These are phyloP conservation scores for Circaetus gallicus DNA, from an alignment of 2,113 vertebrate genomes.

Conservation along the genomic window DNA sequence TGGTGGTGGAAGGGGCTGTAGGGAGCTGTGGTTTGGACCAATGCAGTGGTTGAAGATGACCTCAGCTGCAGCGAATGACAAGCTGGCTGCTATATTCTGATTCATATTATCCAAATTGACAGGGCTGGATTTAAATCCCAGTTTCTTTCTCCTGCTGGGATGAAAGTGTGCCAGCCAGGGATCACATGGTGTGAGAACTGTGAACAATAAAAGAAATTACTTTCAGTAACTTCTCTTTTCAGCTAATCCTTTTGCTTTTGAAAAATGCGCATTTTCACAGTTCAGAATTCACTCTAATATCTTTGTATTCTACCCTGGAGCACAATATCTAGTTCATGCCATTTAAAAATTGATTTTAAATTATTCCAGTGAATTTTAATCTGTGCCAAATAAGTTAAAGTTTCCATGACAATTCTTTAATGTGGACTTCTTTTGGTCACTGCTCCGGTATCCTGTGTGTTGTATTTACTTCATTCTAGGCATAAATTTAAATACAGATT, in stretches of 20 bases:
- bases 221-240: not conserved
- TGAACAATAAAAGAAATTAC: constrained; percentile 12
- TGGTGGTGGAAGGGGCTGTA: not conserved
- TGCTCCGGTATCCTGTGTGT: not conserved
- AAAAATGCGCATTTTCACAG: not conserved
- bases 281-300: not conserved
- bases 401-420: not conserved
- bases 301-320: not conserved
- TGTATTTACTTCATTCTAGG: not conserved
- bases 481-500: not conserved
- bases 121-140: not conserved
- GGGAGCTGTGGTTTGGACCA: constrained; percentile 12
- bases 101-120: not conserved
- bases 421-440: not conserved
- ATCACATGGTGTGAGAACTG: not conserved
- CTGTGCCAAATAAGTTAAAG: not conserved
- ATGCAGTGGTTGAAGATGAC: not conserved
- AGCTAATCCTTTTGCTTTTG: not conserved
- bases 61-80: not conserved
- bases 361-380: not conserved
- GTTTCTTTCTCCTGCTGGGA: not conserved
- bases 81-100: not conserved
- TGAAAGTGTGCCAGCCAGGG: not conserved
- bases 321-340: not conserved
- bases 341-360: not conserved